Evolutionary conservation across 2,797 vertebrate genomes (phyloP).

Genomic region (Cynodonichthys magdalenae): DNA sequence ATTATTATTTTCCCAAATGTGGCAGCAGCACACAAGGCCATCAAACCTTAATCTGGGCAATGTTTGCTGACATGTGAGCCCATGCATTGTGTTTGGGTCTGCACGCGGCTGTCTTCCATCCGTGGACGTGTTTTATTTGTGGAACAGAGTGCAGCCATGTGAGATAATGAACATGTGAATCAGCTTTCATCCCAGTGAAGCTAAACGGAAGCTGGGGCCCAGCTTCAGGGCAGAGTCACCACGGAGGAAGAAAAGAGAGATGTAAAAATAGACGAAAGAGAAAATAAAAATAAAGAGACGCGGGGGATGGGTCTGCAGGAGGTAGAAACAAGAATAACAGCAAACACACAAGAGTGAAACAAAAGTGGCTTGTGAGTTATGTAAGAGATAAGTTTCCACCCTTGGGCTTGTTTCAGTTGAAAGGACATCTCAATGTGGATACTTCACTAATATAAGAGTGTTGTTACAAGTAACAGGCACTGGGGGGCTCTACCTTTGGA

Average conservation of each 20-base stretch:
- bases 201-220: constrained; percentile 56
- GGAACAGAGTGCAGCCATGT: constrained; percentile 70
- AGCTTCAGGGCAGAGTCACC: constrained; percentile 66
- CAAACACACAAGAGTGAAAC: constrained; percentile 33
- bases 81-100: constrained; percentile 24
- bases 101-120: constrained; percentile 22
- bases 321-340: constrained; percentile 22
- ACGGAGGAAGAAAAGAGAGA: constrained; percentile 25
- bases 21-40: not conserved
- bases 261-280: constrained; percentile 47
- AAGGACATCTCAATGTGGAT: constrained; percentile 27
- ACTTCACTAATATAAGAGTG: constrained; percentile 9
- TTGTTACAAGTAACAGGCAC: constrained; percentile 25
- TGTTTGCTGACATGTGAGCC: constrained; percentile 2
- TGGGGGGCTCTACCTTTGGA: constrained; percentile 41
- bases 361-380: constrained; percentile 39
- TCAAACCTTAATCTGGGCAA: constrained; percentile 10
- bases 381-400: constrained; percentile 56
- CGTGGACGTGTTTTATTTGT: constrained; percentile 57
- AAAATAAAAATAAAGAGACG: constrained; percentile 16
- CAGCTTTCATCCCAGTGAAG: constrained; percentile 74
- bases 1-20: not conserved
- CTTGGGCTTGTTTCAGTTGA: constrained; percentile 30
- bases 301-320: constrained; percentile 35
- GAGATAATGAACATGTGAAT: constrained; percentile 75